phyloP scores from a whole-genome alignment of 2,113 vertebrate genomes.

The Megatriorchis doriae region DNA sequence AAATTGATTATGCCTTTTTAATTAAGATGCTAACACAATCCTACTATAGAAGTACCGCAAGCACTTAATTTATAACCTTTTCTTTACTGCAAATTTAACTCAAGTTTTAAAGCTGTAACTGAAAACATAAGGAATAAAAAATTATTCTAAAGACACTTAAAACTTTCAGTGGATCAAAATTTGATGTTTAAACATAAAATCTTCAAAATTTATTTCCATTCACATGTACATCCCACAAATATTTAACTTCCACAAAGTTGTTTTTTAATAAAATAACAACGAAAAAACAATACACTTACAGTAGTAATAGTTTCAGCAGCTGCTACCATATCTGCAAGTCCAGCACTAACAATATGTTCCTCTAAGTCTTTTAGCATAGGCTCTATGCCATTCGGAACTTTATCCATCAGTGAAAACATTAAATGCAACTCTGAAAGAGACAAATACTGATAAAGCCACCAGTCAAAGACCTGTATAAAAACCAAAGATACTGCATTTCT shows the following conservation, averaged over 20 bases:
- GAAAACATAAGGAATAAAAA: background rate
- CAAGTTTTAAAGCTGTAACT: background rate
- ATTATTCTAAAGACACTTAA: background rate
- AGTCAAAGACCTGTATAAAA: background rate
- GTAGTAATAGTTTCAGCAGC: conserved; percentile 98
- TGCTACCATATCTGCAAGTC: conserved; percentile 98
- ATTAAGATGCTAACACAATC: background rate
- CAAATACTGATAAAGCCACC: conserved; percentile 44
- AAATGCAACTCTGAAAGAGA: conserved; percentile 88
- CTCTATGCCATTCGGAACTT: conserved; percentile 96
- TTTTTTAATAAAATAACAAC: background rate
- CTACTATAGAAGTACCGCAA: background rate
- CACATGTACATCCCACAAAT: background rate
- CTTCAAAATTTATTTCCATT: background rate
- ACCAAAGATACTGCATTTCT: background rate
- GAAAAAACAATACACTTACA: conserved; percentile 75
- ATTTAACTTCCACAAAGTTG: background rate
- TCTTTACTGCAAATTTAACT: background rate
- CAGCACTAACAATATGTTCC: conserved; percentile 98
- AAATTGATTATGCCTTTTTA: background rate
- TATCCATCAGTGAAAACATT: conserved; percentile 99
- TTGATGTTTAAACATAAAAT: background rate
- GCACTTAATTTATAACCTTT: background rate
- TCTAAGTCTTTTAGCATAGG: conserved; percentile 98
- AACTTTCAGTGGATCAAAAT: background rate